phyloP scores from a whole-genome alignment of 1,140 invertebrate genomes.

The Helicoverpa armigera region DNA sequence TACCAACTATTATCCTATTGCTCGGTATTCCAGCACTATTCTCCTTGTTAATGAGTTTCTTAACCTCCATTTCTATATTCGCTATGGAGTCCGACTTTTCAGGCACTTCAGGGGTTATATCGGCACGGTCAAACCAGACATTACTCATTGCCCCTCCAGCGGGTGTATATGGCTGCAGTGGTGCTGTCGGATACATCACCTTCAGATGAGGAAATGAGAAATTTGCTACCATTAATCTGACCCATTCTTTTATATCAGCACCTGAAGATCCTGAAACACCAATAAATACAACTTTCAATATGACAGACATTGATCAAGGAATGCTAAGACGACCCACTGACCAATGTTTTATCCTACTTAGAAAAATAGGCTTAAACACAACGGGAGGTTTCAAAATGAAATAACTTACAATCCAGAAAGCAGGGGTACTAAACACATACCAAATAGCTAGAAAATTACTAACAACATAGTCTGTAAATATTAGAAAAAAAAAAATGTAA shows the following conservation, averaged over 20 bases:
- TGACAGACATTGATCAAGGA: too few species aligned
- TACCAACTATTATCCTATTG: conserved; percentile 89
- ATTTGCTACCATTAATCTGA: conserved; percentile 87
- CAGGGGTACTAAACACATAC: too few species aligned
- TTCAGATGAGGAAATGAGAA: conserved; percentile 90
- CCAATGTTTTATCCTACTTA: too few species aligned
- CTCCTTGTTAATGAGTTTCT: conserved; percentile 89
- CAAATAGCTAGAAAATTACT: background rate
- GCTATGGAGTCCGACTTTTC: conserved; percentile 89
- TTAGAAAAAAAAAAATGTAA: too few species aligned
- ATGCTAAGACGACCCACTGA: too few species aligned
- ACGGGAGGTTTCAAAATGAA: too few species aligned
- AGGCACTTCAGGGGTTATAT: conserved; percentile 87
- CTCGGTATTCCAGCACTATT: conserved; percentile 88
- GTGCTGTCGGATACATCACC: conserved; percentile 91
- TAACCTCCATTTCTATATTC: conserved; percentile 86
- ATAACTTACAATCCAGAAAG: too few species aligned
- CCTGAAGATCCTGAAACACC: conserved; percentile 88
- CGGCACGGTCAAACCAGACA: conserved; percentile 91
- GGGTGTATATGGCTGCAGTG: conserved; percentile 89
- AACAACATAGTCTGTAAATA: background rate
- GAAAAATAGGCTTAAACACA: too few species aligned
- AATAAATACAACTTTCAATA: background rate
- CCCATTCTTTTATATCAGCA: conserved; percentile 88
- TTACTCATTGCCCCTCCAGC: conserved; percentile 88